A percentile compares a stretch with the other conserved stretches of the same genome.
Evolutionary conservation across 2,888 invertebrate genomes (phyloP).

Genomic region (Hypomecis punctinalis): DNA sequence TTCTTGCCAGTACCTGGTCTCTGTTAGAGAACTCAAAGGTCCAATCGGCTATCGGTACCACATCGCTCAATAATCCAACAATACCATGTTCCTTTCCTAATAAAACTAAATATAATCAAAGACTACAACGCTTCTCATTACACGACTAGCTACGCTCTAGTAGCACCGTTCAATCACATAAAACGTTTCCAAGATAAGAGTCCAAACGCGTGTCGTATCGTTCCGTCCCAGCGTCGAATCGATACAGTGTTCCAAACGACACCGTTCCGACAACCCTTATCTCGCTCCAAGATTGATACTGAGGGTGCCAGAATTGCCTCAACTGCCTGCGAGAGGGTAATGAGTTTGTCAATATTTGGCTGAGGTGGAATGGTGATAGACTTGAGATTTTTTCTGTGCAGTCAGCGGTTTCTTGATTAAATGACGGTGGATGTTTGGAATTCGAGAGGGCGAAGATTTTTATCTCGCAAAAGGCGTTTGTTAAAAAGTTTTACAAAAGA

Average conservation of each 20-base stretch:
- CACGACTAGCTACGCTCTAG: slow-evolving; percentile 5
- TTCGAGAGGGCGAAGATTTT: too few relatives aligned
- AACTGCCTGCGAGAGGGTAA: slow-evolving; percentile 33
- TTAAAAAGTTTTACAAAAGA: too few relatives aligned
- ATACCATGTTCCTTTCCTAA: too few relatives aligned
- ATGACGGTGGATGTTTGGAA: too few relatives aligned
- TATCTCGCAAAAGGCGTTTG: too few relatives aligned
- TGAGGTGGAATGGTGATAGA: slow-evolving; percentile 33
- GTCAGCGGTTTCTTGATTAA: slow-evolving; percentile 15
- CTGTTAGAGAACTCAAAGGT: too few relatives aligned
- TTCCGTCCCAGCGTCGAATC: slow-evolving; percentile 23
- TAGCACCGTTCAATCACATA: slow-evolving; percentile 28
- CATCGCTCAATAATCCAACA: too few relatives aligned
- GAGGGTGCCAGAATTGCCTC: slow-evolving; percentile 31
- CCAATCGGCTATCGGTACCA: too few relatives aligned
- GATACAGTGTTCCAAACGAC: slow-evolving; percentile 33
- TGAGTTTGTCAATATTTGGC: slow-evolving; percentile 36
- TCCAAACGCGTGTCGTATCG: slow-evolving; percentile 34
- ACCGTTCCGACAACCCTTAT: slow-evolving; percentile 33
- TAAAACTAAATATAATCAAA: too few relatives aligned
- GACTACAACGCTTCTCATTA: slow-evolving; percentile 6
- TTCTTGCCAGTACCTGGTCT: too few relatives aligned
- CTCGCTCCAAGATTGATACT: slow-evolving; percentile 31
- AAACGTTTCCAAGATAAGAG: slow-evolving; percentile 35
- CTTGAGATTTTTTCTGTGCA: slow-evolving; percentile 24